Percentiles rank a stretch among this genome's conserved stretches.
phyloP scores from a whole-genome alignment of 1,140 invertebrate genomes.

The Lordiphosa stackelbergi region DNA sequence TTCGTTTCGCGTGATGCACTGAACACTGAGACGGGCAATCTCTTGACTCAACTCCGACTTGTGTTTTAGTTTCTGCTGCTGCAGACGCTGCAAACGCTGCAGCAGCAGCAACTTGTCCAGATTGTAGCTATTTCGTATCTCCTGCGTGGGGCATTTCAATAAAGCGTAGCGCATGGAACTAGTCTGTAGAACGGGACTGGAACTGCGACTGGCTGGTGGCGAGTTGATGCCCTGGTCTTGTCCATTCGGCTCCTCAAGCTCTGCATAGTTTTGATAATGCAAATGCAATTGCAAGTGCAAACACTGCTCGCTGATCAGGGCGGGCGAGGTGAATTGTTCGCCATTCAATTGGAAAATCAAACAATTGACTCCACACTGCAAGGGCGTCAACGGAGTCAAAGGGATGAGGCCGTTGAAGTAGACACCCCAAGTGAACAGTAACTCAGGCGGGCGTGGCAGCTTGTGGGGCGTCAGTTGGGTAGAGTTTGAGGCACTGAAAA shows the following conservation, averaged over 20 bases:
- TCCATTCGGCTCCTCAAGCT: constrained; percentile 8
- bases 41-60: constrained; percentile 72
- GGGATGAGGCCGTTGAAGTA: constrained; percentile 89
- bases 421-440: constrained; percentile 89
- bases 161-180: constrained; percentile 57
- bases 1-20: constrained; percentile 65
- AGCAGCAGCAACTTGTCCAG: constrained; percentile 82
- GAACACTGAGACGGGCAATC: constrained; percentile 60
- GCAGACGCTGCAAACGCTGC: constrained; percentile 56
- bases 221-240: constrained; percentile 49
- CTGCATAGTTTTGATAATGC: constrained; percentile 55
- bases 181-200: constrained; percentile 46
- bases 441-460: constrained; percentile 71
- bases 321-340: constrained; percentile 87
- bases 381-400: constrained; percentile 75
- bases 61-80: constrained; percentile 76
- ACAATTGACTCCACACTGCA: constrained; percentile 85
- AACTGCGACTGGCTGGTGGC: constrained; percentile 49
- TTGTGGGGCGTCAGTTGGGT: constrained; percentile 40
- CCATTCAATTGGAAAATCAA: constrained; percentile 92
- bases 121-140: constrained; percentile 86
- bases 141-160: constrained; percentile 77
- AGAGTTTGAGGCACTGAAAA: constrained; percentile 22
- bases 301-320: constrained; percentile 57
- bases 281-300: constrained; percentile 53